These are phyloP conservation scores for Itoplectis maculator DNA, from an alignment of 2,888 invertebrate species.

Conservation along the genomic window DNA sequence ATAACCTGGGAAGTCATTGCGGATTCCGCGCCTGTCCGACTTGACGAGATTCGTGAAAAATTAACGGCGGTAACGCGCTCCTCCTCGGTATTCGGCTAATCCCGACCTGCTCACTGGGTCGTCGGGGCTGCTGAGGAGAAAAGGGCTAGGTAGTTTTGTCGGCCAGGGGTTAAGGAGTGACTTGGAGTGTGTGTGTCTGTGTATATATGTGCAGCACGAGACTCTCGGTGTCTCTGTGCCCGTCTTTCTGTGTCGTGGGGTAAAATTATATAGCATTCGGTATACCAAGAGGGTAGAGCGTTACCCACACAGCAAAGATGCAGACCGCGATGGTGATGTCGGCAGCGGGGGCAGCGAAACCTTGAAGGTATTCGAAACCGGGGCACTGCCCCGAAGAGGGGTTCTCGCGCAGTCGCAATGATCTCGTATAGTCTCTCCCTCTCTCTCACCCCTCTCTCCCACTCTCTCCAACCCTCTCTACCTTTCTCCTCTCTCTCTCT, in stretches of 20 bases:
- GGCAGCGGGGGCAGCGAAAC: slow-evolving; percentile 75
- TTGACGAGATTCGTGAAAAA: slow-evolving; percentile 33
- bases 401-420: slow-evolving; percentile 77
- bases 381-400: slow-evolving; percentile 80
- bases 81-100: slow-evolving; percentile 43
- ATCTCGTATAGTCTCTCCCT: no score
- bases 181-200: slow-evolving; percentile 14
- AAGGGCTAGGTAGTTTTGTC: slow-evolving; percentile 36
- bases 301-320: slow-evolving; percentile 45
- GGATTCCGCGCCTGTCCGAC: neutral
- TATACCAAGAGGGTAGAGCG: slow-evolving; percentile 29
- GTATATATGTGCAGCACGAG: no score
- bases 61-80: slow-evolving; percentile 40
- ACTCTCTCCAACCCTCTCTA: no score
- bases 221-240: no score
- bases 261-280: slow-evolving; percentile 42
- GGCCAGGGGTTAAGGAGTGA: slow-evolving; percentile 42
- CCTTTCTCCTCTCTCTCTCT: slow-evolving; percentile 37
- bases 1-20: no score
- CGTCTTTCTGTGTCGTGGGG: neutral
- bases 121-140: slow-evolving; percentile 14
- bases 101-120: slow-evolving; percentile 30
- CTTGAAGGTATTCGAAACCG: slow-evolving; percentile 83
- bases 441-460: no score
- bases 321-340: slow-evolving; percentile 60